These are phyloP conservation scores for Myathropa florea DNA, from an alignment of 2,888 invertebrate genomes.

Conservation along the genomic window DNA sequence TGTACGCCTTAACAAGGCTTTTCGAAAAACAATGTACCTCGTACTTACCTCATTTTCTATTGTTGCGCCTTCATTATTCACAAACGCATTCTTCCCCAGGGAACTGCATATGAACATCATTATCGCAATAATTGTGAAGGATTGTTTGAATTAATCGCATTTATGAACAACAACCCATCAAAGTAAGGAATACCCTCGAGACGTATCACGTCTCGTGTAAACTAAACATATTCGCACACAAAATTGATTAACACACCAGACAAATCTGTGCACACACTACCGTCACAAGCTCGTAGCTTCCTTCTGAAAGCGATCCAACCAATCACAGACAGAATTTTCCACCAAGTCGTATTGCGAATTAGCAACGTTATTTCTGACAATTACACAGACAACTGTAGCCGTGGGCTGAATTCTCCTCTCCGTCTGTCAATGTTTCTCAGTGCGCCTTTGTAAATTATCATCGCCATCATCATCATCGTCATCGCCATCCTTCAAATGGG, in stretches of 20 bases:
- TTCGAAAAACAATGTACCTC: not conserved
- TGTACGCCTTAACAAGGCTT: not conserved
- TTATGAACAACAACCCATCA: constrained; percentile 48
- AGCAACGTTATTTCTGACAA: constrained; percentile 73
- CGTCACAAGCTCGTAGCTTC: not conserved
- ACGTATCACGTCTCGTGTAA: constrained; percentile 48
- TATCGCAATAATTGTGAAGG: constrained; percentile 38
- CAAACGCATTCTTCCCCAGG: constrained; percentile 30
- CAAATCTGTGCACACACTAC: not conserved
- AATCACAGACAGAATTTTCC: constrained; percentile 50
- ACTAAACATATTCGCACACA: constrained; percentile 34
- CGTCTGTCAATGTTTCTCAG: constrained; percentile 6
- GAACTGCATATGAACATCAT: constrained; percentile 28
- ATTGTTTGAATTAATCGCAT: constrained; percentile 58
- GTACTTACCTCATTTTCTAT: not conserved
- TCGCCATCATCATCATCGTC: not conserved
- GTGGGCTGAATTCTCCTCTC: constrained; percentile 13
- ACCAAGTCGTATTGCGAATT: constrained; percentile 66
- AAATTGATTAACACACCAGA: not conserved
- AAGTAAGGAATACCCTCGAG: constrained; percentile 39
- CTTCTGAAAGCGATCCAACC: constrained; percentile 36
- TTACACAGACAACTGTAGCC: constrained; percentile 70
- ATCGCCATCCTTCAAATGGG: constrained; percentile 31
- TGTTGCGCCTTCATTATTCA: not conserved
- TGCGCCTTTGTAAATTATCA: constrained; percentile 28